These are phyloP conservation scores for Seira ritae DNA, from an alignment of 2,888 invertebrate genomes.

Conservation along the genomic window DNA sequence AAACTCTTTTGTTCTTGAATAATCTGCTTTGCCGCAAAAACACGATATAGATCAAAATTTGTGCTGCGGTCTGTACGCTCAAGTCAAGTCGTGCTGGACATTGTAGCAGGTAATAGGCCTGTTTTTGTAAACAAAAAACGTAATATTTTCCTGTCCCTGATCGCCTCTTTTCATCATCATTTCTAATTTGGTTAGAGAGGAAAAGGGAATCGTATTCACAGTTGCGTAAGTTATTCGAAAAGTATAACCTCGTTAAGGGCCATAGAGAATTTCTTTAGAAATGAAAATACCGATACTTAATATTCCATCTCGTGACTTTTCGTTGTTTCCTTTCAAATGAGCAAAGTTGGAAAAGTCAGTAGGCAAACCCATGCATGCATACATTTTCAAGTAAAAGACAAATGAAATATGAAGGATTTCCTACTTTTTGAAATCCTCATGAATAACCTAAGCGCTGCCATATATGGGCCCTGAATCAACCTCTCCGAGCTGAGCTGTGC, in stretches of 20 bases:
- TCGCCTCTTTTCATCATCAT: conserved; percentile 24
- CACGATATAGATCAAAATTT: conserved; percentile 38
- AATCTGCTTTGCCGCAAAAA: conserved; percentile 54
- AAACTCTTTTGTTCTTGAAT: conserved; percentile 52
- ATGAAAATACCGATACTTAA: conserved; percentile 39
- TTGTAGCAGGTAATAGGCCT: too few relatives aligned
- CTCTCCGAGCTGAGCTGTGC: conserved; percentile 38
- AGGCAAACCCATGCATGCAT: too few relatives aligned
- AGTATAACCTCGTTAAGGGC: conserved; percentile 52
- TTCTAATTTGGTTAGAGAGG: conserved; percentile 57
- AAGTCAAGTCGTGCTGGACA: conserved; percentile 45
- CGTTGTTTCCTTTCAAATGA: conserved; percentile 1
- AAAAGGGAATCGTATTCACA: conserved; percentile 30
- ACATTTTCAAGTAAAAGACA: too few relatives aligned
- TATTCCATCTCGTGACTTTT: conserved; percentile 31
- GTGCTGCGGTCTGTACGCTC: conserved; percentile 40
- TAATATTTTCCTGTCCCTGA: background rate
- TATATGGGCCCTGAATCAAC: conserved; percentile 53
- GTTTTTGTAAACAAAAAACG: conserved; percentile 24
- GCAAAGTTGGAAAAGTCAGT: background rate
- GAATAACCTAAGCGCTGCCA: conserved; percentile 57
- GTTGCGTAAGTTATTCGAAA: conserved; percentile 30
- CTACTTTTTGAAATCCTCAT: conserved; percentile 59
- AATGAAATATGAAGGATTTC: conserved; percentile 58
- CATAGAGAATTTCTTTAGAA: background rate